Evolutionary conservation across 1,140 invertebrate species (phyloP), one percentile per base, ranked within the genome.

Genomic region (Tetragnatha versicolor): DNA sequence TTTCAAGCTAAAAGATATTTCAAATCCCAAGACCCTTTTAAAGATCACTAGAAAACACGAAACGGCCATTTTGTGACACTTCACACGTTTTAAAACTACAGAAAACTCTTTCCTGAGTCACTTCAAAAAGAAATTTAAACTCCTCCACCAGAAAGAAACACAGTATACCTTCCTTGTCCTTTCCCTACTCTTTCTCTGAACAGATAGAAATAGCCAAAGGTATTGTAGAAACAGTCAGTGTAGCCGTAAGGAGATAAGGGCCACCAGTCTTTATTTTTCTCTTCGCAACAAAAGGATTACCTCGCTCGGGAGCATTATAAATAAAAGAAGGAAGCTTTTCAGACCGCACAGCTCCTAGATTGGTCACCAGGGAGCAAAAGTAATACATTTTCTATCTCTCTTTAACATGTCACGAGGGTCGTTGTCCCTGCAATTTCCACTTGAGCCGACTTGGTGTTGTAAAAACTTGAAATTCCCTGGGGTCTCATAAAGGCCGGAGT

Each of bases 351-450:
- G 47, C 31, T 55, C 6, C 49, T 22, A 31, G 51, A 70, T 70
- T 70, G 68, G 33, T 53, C 68, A 20, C 68, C n/a, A 17, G 51
- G 47, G 68, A 70, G 27, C 42, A 70, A 53, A 55, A 27, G 45
- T 53, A 55, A 70, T 70, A 70, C 47, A 55, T 70, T 70, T 29
- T 27, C 63, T 47, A 3, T 37, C 22, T 66, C 63, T 47, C 63
- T 66, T 66, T 66, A 66, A 66, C 63, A 42, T 66, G 63, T 66
- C 63, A 66, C 39, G 63, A 39, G 31, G 61, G 25, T 47, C 45
- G 63, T 66, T 66, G 63, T 42, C 39, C 49, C 25, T 42, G 20
- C 39, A 66, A 66, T 66, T 66, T 66, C 20, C 9, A n/a, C n/a
- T n/a, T n/a, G n/a, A n/a, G n/a, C n/a, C n/a, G n/a, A 66, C 22